Evolutionary conservation across 2,797 vertebrate genomes (phyloP).

Genomic region (Etheostoma nigrum): DNA sequence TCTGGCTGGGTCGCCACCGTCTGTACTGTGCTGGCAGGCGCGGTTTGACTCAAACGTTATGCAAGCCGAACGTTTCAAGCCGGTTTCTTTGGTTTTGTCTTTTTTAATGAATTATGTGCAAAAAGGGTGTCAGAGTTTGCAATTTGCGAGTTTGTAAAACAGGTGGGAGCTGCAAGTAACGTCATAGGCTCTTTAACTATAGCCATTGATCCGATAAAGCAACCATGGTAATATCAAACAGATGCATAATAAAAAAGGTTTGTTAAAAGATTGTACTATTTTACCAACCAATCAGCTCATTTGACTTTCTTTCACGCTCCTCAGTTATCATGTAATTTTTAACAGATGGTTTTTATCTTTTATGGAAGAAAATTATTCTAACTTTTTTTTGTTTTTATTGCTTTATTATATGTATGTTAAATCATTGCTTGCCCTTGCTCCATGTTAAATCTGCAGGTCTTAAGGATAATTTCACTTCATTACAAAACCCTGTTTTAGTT

Average conservation of each 20-base stretch:
- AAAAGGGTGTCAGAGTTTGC: constrained; percentile 46
- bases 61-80: constrained; percentile 80
- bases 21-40: constrained; percentile 88
- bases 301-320: neutral
- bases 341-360: neutral
- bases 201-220: neutral
- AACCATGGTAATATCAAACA: neutral
- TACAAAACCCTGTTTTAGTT: neutral
- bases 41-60: constrained; percentile 81
- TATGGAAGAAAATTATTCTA: neutral
- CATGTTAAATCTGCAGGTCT: neutral
- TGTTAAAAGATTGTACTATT: neutral
- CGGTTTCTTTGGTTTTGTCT: constrained; percentile 44
- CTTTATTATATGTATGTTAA: neutral
- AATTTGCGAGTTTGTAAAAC: constrained; percentile 49
- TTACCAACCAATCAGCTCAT: neutral
- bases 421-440: neutral
- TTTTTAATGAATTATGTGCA: constrained; percentile 61
- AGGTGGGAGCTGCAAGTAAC: constrained; percentile 40
- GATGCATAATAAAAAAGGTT: neutral
- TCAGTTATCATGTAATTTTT: neutral
- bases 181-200: neutral
- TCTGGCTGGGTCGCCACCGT: constrained; percentile 87
- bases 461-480: neutral
- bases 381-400: neutral